Base-by-base conservation (phyloP, 30 jellyfish, hydroid and myxozoan genomes). In the Aurelia sp. region DNA sequence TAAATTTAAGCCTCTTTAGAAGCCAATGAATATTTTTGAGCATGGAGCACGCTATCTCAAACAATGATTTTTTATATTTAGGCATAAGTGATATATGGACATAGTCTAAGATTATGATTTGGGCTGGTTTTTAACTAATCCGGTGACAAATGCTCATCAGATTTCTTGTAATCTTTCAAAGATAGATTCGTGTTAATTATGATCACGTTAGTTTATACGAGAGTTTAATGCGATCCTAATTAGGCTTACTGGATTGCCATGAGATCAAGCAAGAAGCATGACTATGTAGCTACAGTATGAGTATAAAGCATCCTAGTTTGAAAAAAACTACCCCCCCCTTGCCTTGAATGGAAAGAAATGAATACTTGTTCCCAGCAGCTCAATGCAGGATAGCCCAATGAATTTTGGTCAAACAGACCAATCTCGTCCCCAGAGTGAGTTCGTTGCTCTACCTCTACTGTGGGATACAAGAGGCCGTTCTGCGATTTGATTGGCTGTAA, bases 71-170 rank as follows among this genome's bases (percentile, higher is more conserved):
- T 21, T 64, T 44, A 17, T 7, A 18, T 21, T 21, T 21, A 35
- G 38, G 75, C 31, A 35, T 2, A 17, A 64, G 75, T 64, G 75
- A 64, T 64, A 35, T 64, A 64, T 64, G 75, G 16, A 64, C 38
- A 13, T 21, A 64, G 31, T 35, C 38, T 44, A 44, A 44, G 55
- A 44, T 44, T 44, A 44, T 44, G 55, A 44, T 44, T 44, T 44
- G 31, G 31, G 67, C 76, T 8, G 21, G 64, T 31, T 27, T 76
- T 61, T 30, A 13, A 30, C 62, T 76, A 76, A 76, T 76, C 87
- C 55, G 87, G 87, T 76, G 87, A 76, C 87, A 76, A 67, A 31
- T 27, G 57, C 59, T 57, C 76, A 58, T 76, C 64, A 76, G 15
- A 44, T 44, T 44, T 44, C 55, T 44, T 3, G 55, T 44, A 44